Evolutionary conservation across 2,888 invertebrate genomes (phyloP).

Genomic region (Prosopocoilus inquinatus): DNA sequence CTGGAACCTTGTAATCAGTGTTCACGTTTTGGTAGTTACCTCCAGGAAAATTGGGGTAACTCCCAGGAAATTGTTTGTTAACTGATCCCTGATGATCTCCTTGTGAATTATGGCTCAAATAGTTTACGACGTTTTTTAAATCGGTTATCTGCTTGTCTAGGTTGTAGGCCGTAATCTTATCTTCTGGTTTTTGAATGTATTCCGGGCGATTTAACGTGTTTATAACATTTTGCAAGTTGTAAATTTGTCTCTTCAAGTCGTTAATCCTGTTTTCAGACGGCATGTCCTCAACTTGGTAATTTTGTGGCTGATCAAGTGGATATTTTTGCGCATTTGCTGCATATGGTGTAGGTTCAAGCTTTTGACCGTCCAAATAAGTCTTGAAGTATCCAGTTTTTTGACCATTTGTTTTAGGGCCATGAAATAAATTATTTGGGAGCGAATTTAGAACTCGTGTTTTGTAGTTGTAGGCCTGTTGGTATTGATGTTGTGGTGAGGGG

Average conservation of each 20-base stretch:
- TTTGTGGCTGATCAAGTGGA: constrained; percentile 23
- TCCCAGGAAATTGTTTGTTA: not conserved
- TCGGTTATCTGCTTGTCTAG: constrained; percentile 41
- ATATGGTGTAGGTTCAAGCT: constrained; percentile 1
- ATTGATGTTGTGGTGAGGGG: not conserved
- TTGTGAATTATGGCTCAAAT: constrained; percentile 16
- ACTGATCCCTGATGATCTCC: not conserved
- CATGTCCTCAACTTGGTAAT: constrained; percentile 18
- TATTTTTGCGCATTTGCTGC: constrained; percentile 7
- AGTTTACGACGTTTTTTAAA: constrained; percentile 34
- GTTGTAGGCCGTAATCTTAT: constrained; percentile 35
- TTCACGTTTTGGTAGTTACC: constrained; percentile 1
- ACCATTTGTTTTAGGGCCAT: not conserved
- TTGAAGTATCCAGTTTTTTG: not conserved
- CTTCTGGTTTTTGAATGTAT: constrained; percentile 38
- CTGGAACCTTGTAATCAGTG: not conserved
- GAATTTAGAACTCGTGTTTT: not conserved
- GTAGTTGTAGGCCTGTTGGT: constrained; percentile 1
- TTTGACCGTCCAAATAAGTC: not conserved
- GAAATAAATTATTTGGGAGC: constrained; percentile 2
- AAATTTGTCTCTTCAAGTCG: constrained; percentile 41
- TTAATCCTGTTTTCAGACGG: constrained; percentile 29
- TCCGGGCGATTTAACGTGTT: constrained; percentile 36
- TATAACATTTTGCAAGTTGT: constrained; percentile 40
- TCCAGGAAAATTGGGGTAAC: not conserved